A percentile compares a stretch with the other conserved stretches of the same genome.
Conservation (phyloP, 2,797 vertebrate species). For the Hipposideros larvatus region DNA sequence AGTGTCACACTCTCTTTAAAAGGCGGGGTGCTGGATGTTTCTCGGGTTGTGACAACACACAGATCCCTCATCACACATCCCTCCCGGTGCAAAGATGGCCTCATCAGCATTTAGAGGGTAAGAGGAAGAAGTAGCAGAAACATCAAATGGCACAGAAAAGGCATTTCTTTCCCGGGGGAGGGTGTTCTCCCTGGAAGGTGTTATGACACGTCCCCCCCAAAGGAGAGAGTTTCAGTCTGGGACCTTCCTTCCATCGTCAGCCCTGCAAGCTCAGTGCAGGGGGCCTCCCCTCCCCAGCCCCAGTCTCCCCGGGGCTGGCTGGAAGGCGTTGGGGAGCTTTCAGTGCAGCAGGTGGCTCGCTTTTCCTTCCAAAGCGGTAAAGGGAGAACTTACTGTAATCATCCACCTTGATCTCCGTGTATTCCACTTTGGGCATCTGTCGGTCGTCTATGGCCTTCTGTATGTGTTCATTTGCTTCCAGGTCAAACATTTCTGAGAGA, state of each 20-base stretch:
- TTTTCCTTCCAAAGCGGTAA: background rate
- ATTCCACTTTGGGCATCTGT: slow-evolving; percentile 96
- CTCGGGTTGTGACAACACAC: rapidly evolving
- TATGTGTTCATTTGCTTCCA: slow-evolving; percentile 94
- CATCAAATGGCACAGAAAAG: background rate
- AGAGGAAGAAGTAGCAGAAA: background rate
- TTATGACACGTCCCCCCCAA: background rate
- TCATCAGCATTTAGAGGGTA: background rate
- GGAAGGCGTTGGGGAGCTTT: background rate
- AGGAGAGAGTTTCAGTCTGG: background rate
- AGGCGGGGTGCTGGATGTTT: rapidly evolving
- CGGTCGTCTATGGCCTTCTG: slow-evolving; percentile 90
- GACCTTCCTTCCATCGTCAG: no score
- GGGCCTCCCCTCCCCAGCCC: background rate
- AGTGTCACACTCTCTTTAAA: background rate
- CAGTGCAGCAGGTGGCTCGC: no score
- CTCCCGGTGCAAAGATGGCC: background rate
- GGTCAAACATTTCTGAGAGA: slow-evolving; percentile 93
- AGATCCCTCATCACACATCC: rapidly evolving
- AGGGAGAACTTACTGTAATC: slow-evolving; percentile 93
- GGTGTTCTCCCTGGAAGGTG: rapidly evolving
- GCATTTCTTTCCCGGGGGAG: no score
- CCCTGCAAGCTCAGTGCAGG: no score
- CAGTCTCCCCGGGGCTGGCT: rapidly evolving
- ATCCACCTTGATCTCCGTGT: slow-evolving; percentile 91